Base-by-base conservation (phyloP, 2,113 vertebrate species). In the Melanerpes formicivorus region DNA sequence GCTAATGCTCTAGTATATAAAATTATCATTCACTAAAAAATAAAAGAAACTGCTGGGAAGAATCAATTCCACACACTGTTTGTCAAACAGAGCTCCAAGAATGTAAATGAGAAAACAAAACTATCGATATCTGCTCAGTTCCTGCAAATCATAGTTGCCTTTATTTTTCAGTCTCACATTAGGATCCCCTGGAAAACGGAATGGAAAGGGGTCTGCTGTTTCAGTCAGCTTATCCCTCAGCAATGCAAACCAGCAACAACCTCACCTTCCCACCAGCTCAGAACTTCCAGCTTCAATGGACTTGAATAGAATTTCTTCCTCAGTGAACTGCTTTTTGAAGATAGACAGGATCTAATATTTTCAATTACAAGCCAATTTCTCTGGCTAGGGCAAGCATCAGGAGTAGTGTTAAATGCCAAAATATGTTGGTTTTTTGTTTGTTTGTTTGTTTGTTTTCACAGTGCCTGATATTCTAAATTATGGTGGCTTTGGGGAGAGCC, bases 81-180 rank as follows among this genome's bases (percentile, higher is more conserved):
- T 90, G 37, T 64, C 74, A 54, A 87, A 80, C 30, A 80, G 21
- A 77, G 64, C 9, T 67, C 27, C 22, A 70, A 40, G 72, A 93
- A 70, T 37, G 26, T 42, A 83, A 79, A 73, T 65, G 12, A 77
- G 46, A 63, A 90, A 84, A 77, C 3, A 77, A 46, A 82, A 76
- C 8, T 52, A 52, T 75, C 54, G 64, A 18, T 46, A 0, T 4
- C 30, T 88, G 27, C 65, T 88, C 46, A 9, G 23, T 23, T 85
- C 48, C 69, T 71, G 69, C 56, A 42, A 54, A 56, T n/a, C 56
- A n/a, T 0, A 0, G 0, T n/a, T 18, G 32, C 17, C 46, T 71
- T 84, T 70, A n/a, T 52, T 91, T 93, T 46, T 90, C 52, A 30
- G 9, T 77, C 22, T 73, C 11, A 6, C 18, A 10, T 73, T 74